Conservation (phyloP, 2,113 vertebrate genomes). For the Ammodytes dubius region DNA sequence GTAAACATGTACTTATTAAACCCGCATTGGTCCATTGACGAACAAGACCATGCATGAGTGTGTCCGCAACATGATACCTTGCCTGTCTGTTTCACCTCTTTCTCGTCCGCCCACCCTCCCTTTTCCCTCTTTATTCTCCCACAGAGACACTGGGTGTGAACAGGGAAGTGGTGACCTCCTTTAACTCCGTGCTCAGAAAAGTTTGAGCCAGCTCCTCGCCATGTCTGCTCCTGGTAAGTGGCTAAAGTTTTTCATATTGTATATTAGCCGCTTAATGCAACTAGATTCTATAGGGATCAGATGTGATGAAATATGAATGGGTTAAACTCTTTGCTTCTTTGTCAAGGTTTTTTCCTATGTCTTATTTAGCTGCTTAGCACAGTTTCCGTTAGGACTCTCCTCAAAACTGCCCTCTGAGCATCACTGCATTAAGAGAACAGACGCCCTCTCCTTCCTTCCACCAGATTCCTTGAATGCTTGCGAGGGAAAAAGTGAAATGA, state of each 20-base stretch:
- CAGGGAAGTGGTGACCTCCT: constrained; percentile 41
- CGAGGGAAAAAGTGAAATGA: not conserved
- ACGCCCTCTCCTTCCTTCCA: too few species aligned
- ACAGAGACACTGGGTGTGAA: constrained; percentile 33
- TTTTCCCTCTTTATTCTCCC: constrained; percentile 34
- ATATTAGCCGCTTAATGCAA: not conserved
- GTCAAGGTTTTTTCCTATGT: too few species aligned
- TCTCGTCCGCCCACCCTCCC: not conserved
- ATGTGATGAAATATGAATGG: too few species aligned
- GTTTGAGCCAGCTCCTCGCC: not conserved
- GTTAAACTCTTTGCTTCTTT: too few species aligned
- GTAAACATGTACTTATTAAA: not conserved
- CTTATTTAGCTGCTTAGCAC: too few species aligned
- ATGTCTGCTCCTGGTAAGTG: constrained; percentile 79
- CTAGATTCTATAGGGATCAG: too few species aligned
- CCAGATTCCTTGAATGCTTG: too few species aligned
- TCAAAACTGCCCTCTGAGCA: too few species aligned
- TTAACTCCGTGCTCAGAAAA: not conserved
- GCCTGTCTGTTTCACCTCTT: not conserved
- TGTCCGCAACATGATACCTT: not conserved
- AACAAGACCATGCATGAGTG: not conserved
- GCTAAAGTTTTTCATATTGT: too few species aligned
- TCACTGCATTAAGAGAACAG: too few species aligned
- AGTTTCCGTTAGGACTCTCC: too few species aligned
- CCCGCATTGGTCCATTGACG: not conserved